Percentiles rank a stretch among this genome's conserved stretches.
phyloP scores from a whole-genome alignment of 2,797 vertebrate species.

The Coluber constrictor region DNA sequence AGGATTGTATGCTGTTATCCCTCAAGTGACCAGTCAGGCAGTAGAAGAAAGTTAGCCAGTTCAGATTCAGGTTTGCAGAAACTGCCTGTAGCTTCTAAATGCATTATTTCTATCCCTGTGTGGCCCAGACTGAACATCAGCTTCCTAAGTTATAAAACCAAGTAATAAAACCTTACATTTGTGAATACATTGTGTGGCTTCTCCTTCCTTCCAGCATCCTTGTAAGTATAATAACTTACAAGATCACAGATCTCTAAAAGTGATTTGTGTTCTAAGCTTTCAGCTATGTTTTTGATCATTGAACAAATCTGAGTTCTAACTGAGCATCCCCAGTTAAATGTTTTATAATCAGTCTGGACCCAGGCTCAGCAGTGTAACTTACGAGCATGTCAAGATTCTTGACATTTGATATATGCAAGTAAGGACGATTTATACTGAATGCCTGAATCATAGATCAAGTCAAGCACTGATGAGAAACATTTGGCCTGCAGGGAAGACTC shows the following conservation, averaged over 20 bases:
- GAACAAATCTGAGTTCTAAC: conserved; percentile 29
- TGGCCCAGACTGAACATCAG: background rate
- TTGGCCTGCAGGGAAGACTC: conserved; percentile 10
- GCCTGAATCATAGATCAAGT: conserved; percentile 16
- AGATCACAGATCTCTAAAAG: conserved; percentile 29
- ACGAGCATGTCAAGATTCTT: conserved; percentile 1
- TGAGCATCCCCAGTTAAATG: conserved; percentile 29
- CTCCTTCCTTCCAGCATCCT: conserved; percentile 22
- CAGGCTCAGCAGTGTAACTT: conserved; percentile 15
- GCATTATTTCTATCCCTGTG: background rate
- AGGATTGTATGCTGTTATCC: background rate
- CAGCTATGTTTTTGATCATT: conserved; percentile 29
- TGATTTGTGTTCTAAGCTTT: conserved; percentile 6
- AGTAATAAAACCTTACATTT: conserved; percentile 21
- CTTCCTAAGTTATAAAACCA: background rate
- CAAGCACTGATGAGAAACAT: conserved; percentile 23
- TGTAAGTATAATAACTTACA: conserved; percentile 9
- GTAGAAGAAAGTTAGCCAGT: background rate
- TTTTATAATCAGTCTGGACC: conserved; percentile 36
- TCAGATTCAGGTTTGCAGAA: background rate
- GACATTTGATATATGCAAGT: background rate
- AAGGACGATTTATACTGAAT: conserved; percentile 31
- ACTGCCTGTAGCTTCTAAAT: background rate
- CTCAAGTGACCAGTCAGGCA: background rate
- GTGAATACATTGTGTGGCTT: background rate